These are phyloP conservation scores for Cepphus grylle DNA, from an alignment of 2,113 vertebrate genomes.

Conservation along the genomic window DNA sequence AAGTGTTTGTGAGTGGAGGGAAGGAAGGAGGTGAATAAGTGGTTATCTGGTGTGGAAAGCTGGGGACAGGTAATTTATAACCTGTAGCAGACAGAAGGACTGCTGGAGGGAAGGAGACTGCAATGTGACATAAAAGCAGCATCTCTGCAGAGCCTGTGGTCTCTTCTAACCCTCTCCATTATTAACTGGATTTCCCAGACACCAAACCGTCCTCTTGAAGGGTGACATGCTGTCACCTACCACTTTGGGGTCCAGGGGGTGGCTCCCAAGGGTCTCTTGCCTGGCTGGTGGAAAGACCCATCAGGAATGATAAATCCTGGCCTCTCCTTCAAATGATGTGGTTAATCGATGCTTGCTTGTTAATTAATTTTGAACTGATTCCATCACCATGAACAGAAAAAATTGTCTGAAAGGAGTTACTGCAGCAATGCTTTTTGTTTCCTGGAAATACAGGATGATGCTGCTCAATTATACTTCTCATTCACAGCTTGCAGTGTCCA, in stretches of 20 bases:
- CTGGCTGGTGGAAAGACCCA: not conserved
- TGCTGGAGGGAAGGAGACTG: not conserved
- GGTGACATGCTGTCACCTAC: not conserved
- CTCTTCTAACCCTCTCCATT: not conserved
- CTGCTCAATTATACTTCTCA: not conserved
- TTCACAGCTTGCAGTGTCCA: not conserved
- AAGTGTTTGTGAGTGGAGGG: not conserved
- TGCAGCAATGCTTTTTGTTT: not conserved
- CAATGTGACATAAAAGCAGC: not conserved
- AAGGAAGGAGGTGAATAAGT: not conserved
- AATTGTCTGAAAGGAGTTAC: not conserved
- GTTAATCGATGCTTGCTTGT: not conserved
- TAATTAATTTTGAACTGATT: not conserved
- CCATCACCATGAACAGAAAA: not conserved
- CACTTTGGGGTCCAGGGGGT: fast-evolving
- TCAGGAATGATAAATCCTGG: fast-evolving
- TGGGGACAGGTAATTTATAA: not conserved
- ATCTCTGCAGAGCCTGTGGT: not conserved
- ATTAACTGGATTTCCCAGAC: not conserved
- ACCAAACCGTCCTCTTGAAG: not conserved
- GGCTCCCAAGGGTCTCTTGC: fast-evolving
- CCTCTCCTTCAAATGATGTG: not conserved
- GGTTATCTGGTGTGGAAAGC: not conserved
- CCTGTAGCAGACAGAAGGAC: not conserved
- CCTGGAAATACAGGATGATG: not conserved